These are phyloP conservation scores for Dione vanillae DNA, from an alignment of 2,888 invertebrate species.

Conservation along the genomic window DNA sequence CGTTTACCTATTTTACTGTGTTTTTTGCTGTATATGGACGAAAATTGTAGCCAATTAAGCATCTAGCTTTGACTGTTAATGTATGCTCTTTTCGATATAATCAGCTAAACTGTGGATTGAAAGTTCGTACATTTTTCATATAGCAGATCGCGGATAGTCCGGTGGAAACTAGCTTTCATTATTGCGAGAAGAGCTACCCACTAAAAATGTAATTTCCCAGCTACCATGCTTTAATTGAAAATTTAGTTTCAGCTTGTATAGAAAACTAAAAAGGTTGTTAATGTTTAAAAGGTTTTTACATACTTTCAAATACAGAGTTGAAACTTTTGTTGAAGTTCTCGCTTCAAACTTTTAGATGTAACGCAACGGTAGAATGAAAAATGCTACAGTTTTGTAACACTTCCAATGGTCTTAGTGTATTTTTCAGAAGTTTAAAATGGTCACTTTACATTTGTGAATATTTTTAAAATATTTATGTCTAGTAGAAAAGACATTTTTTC, in stretches of 20 bases:
- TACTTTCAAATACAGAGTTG: slow-evolving; percentile 3
- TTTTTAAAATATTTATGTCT: too few species aligned
- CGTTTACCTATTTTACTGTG: too few species aligned
- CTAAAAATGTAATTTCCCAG: slow-evolving; percentile 49
- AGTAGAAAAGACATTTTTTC: too few species aligned
- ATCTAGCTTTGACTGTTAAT: too few species aligned
- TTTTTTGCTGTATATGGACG: too few species aligned
- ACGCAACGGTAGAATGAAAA: background rate
- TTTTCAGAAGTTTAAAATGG: background rate
- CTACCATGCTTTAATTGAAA: slow-evolving; percentile 39
- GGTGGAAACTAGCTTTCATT: slow-evolving; percentile 53
- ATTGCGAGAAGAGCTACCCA: slow-evolving; percentile 47
- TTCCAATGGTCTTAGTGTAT: background rate
- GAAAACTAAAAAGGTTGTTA: slow-evolving; percentile 3
- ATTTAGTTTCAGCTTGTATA: slow-evolving; percentile 18
- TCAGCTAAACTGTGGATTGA: slow-evolving; percentile 15
- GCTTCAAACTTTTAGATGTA: background rate
- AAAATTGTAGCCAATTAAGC: too few species aligned
- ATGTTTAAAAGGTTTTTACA: slow-evolving; percentile 9
- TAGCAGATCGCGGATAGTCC: slow-evolving; percentile 47
- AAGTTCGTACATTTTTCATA: slow-evolving; percentile 49
- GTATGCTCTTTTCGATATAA: too few species aligned
- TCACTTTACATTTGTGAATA: background rate
- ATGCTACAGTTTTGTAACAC: background rate
- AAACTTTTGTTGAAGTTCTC: background rate